These are phyloP conservation scores for Ranitomeya variabilis DNA, from an alignment of 2,113 vertebrate genomes.

Conservation along the genomic window DNA sequence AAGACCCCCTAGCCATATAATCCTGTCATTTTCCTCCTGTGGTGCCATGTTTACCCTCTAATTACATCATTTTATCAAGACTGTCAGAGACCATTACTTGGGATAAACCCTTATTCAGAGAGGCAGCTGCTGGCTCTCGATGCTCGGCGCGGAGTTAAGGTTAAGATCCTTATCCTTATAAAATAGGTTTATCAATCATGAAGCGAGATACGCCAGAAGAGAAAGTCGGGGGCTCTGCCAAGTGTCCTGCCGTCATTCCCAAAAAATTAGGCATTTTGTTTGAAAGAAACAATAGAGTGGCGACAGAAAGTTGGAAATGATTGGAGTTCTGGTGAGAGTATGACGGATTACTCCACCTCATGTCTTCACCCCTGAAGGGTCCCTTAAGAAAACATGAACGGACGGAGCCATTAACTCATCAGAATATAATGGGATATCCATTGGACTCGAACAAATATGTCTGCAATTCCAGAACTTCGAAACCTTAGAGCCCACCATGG, in stretches of 20 bases:
- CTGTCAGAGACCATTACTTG: conserved; percentile 24
- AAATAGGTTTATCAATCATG: conserved; percentile 64
- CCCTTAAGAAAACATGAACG: neutral
- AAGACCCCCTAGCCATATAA: neutral
- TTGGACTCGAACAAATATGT: neutral
- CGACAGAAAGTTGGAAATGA: conserved; percentile 69
- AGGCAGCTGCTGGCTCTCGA: conserved; percentile 30
- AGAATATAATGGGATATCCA: neutral
- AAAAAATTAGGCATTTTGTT: conserved; percentile 65
- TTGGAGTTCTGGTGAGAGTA: conserved; percentile 30
- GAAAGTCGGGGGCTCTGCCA: conserved; percentile 58
- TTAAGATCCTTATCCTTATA: conserved; percentile 29
- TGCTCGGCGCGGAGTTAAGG: neutral
- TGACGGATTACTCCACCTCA: conserved; percentile 30
- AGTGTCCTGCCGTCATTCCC: conserved; percentile 68
- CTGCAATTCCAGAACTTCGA: neutral
- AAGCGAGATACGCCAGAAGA: conserved; percentile 43
- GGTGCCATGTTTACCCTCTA: neutral
- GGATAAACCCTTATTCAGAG: neutral
- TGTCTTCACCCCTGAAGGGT: conserved; percentile 17
- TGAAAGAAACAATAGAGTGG: conserved; percentile 65
- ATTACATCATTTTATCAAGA: neutral
- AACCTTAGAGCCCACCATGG: neutral
- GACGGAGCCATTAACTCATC: neutral
- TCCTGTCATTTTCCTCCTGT: neutral